A percentile compares a stretch with the other conserved stretches of the same genome.
Conservation (phyloP, 2,797 vertebrate species). For the Echiichthys vipera region DNA sequence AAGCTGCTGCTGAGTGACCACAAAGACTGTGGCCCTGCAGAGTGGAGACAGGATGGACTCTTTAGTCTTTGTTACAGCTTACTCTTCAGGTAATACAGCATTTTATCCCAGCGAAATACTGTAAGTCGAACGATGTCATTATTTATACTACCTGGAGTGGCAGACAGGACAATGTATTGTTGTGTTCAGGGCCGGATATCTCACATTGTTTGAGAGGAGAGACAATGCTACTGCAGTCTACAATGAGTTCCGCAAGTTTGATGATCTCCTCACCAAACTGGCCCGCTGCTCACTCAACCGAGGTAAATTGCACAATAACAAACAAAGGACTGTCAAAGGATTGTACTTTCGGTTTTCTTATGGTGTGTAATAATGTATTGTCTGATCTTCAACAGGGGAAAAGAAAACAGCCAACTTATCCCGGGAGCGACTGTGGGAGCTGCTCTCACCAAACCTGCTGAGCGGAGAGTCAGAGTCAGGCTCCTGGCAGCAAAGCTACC, state of each 20-base stretch:
- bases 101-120: too few species aligned
- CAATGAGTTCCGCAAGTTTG: conserved; percentile 85
- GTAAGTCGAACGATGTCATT: background rate
- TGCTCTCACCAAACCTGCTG: conserved; percentile 65
- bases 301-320: conserved; percentile 74
- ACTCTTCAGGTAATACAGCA: conserved; percentile 86
- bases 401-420: conserved; percentile 62
- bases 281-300: conserved; percentile 76
- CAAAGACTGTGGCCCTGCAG: background rate
- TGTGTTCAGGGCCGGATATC: conserved; percentile 86
- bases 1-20: conserved; percentile 75
- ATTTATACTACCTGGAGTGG: background rate
- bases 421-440: conserved; percentile 82
- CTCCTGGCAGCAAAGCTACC: conserved; percentile 86
- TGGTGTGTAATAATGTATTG: background rate
- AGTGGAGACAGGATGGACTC: conserved; percentile 86
- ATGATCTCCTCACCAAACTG: conserved; percentile 85
- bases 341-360: background rate
- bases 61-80: conserved; percentile 87
- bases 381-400: conserved; percentile 67
- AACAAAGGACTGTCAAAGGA: background rate
- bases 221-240: conserved; percentile 77
- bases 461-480: conserved; percentile 43
- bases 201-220: conserved; percentile 80
- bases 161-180: background rate